Evolutionary conservation across 1,140 invertebrate genomes (phyloP), one percentile per base, ranked within the genome.

Genomic region (Calephelis nemesis): DNA sequence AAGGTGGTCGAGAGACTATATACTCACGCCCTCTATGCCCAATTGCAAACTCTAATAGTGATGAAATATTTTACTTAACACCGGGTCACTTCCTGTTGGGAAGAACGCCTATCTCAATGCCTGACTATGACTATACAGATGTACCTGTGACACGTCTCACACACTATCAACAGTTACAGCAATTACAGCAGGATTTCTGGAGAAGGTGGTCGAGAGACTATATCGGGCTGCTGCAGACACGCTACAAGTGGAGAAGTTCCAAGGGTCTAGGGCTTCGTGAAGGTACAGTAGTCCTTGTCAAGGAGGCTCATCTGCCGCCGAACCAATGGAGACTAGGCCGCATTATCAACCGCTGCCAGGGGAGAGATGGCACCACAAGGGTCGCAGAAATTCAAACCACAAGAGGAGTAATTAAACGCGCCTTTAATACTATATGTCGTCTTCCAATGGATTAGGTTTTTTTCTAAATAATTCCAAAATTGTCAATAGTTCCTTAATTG

Each of bases 31-130:
- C 71, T 12, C 4, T 50, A 67, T 30, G 47, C 15, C 30, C 30
- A 4, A 47, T 68, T 7, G 9, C 69, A 47, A 19, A 50, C 8
- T 39, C 47, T 12, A 65, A 73, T 60, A 19, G n/a, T 19, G 67
- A 66, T 11, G 30, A 39, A 62, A 12, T 7, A 11, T 4, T 7
- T 48, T 49, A 49, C 40, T 47, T 73, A 45, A 69, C 71, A 15
- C 71, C 71, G 12, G 68, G 64, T 40, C 68, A 73, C 15, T 70
- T 73, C 39, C 47, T 73, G 10, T 64, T 69, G 12, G 69, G 69
- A 12, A 58, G 52, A 63, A 7, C 63, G 15, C 50, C 54, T 7
- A 70, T 54, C n/a, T 40, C 68, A 45, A 11, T 69, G 10, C 67
- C 67, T 40, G 48, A 64, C 30, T 40, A 64, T 7, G 47, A 47